These are phyloP conservation scores for Rhea pennata DNA, from an alignment of 2,113 vertebrate species.

Conservation along the genomic window DNA sequence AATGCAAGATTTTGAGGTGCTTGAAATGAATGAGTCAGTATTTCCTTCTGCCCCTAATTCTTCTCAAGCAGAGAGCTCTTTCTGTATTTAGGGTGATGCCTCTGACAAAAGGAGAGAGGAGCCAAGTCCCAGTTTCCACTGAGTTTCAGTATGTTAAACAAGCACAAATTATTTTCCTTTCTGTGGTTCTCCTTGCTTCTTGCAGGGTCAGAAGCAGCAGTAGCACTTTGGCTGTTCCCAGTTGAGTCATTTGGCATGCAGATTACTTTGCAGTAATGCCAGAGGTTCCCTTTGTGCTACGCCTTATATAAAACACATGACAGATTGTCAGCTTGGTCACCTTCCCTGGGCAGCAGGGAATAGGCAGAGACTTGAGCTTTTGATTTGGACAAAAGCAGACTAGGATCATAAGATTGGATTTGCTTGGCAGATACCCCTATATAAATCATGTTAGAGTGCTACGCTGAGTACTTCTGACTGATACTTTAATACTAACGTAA, in stretches of 20 bases:
- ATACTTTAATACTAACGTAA: neutral
- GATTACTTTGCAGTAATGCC: constrained; percentile 53
- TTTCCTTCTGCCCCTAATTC: constrained; percentile 47
- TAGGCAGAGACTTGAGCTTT: constrained; percentile 17
- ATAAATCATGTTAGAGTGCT: neutral
- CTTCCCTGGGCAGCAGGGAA: constrained; percentile 5
- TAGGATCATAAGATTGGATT: neutral
- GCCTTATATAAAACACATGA: constrained; percentile 34
- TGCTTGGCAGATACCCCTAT: neutral
- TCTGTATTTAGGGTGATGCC: constrained; percentile 67
- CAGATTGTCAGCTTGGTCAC: constrained; percentile 56
- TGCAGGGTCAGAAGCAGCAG: constrained; percentile 53
- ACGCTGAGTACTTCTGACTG: neutral
- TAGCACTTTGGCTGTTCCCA: constrained; percentile 52
- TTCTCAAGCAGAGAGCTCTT: constrained; percentile 47
- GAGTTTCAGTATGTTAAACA: constrained; percentile 33
- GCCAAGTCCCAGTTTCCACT: constrained; percentile 57
- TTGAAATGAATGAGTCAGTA: constrained; percentile 50
- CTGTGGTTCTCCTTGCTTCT: constrained; percentile 61
- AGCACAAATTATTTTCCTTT: constrained; percentile 37
- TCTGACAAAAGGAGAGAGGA: constrained; percentile 57
- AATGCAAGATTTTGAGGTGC: constrained; percentile 12
- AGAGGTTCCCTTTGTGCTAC: constrained; percentile 56
- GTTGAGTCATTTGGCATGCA: constrained; percentile 61
- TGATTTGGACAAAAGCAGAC: neutral